These are phyloP conservation scores for Scophthalmus maximus DNA, from an alignment of 2,113 vertebrate genomes.

Conservation along the genomic window DNA sequence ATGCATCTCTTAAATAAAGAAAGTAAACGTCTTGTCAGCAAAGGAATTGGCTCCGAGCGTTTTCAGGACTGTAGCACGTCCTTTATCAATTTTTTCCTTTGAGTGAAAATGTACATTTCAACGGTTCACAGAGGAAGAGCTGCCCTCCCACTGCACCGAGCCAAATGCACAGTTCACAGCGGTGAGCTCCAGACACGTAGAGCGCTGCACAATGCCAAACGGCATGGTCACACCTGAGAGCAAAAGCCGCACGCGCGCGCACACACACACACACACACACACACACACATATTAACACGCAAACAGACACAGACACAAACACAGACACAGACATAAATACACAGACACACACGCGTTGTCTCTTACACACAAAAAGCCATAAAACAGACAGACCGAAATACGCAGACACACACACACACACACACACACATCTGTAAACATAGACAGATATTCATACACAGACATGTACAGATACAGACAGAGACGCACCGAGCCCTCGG, in stretches of 20 bases:
- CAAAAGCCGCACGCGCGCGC: constrained; percentile 44
- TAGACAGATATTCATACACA: constrained; percentile 38
- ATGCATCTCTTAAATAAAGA: neutral
- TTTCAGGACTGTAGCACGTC: neutral
- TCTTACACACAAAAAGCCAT: constrained; percentile 31
- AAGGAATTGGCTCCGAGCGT: neutral
- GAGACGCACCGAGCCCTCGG: constrained; percentile 10
- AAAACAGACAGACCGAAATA: constrained; percentile 55
- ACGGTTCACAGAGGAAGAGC: neutral
- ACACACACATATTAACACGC: constrained; percentile 5
- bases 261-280: constrained; percentile 12
- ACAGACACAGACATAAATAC: constrained; percentile 56
- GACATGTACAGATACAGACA: constrained; percentile 31
- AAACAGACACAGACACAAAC: constrained; percentile 53
- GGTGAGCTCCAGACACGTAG: constrained; percentile 38
- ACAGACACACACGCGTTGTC: constrained; percentile 13
- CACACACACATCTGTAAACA: constrained; percentile 46
- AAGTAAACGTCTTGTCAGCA: neutral
- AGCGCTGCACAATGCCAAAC: constrained; percentile 33
- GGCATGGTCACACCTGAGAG: constrained; percentile 58
- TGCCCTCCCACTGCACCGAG: neutral
- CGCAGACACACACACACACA: constrained; percentile 23
- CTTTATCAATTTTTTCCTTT: neutral
- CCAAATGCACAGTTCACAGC: constrained; percentile 41
- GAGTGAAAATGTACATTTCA: constrained; percentile 4